These are phyloP conservation scores for Zoanthus sociatus DNA, from an alignment of 92 coral and sea anemone genomes.

Conservation along the genomic window DNA sequence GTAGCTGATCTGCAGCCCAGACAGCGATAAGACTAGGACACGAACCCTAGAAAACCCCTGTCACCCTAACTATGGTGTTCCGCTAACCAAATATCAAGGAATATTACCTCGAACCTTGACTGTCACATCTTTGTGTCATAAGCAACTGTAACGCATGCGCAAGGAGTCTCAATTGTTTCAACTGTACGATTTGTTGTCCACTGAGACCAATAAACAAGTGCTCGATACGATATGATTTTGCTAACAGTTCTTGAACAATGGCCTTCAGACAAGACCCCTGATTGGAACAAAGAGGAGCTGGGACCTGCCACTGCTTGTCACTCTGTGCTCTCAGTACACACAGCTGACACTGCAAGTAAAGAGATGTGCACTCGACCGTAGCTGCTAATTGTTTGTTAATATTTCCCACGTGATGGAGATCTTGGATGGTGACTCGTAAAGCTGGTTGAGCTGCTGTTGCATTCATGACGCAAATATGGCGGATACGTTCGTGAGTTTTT, in stretches of 20 bases:
- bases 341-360: slow-evolving; percentile 84
- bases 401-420: slow-evolving; percentile 79
- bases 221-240: slow-evolving; percentile 84
- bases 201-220: slow-evolving; percentile 81
- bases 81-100: neutral
- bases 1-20: no score
- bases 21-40: no score
- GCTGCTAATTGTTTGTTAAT: slow-evolving; percentile 76
- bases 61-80: no score
- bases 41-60: no score
- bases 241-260: slow-evolving; percentile 80
- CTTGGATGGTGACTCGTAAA: slow-evolving; percentile 79
- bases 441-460: slow-evolving; percentile 11
- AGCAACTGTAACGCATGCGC: slow-evolving; percentile 90
- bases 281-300: slow-evolving; percentile 84
- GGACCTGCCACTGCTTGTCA: slow-evolving; percentile 82
- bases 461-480: no score
- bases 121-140: slow-evolving; percentile 77
- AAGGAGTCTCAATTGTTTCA: slow-evolving; percentile 84
- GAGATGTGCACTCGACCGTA: slow-evolving; percentile 82
- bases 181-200: slow-evolving; percentile 76
- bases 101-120: slow-evolving; percentile 55
- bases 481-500: no score
- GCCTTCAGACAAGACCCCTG: slow-evolving; percentile 78
- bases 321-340: slow-evolving; percentile 82